These are phyloP conservation scores for Hemichromis elongatus DNA, from an alignment of 2,113 vertebrate species.

Conservation along the genomic window DNA sequence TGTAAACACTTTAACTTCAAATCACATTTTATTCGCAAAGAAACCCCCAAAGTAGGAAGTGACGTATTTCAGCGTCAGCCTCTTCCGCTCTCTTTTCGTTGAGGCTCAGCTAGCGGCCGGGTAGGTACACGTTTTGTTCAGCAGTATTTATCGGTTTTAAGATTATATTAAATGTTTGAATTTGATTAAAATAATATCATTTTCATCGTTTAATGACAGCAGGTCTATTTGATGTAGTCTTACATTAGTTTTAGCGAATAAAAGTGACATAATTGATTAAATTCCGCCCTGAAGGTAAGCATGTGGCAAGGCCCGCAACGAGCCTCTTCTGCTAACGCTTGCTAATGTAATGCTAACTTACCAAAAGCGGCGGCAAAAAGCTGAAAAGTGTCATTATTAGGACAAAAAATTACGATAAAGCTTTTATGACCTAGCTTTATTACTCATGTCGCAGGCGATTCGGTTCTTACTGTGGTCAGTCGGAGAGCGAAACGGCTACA, in stretches of 20 bases:
- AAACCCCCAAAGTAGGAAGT: slow-evolving; percentile 16
- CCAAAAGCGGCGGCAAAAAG: rapidly evolving
- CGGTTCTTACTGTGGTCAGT: not conserved
- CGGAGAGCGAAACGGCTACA: not conserved
- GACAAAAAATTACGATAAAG: no score
- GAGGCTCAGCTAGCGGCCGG: slow-evolving; percentile 57
- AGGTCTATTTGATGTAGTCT: rapidly evolving
- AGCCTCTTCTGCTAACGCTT: not conserved
- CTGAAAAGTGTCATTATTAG: not conserved
- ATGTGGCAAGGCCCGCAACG: slow-evolving; percentile 58
- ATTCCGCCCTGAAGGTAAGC: not conserved
- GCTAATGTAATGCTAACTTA: not conserved
- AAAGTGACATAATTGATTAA: not conserved
- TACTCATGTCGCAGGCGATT: not conserved
- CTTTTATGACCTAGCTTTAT: not conserved
- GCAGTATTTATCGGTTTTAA: not conserved
- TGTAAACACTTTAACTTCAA: not conserved
- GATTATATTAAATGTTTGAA: rapidly evolving
- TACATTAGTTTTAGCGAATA: rapidly evolving
- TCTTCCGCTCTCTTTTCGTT: slow-evolving; percentile 62
- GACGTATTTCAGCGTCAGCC: slow-evolving; percentile 8
- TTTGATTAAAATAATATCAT: rapidly evolving
- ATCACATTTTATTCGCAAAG: not conserved
- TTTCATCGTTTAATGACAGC: rapidly evolving
- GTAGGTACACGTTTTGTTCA: slow-evolving; percentile 47